Evolutionary conservation across 23 tunicate genomes (phyloP).

Genomic region (Clavelina lepadiformis): DNA sequence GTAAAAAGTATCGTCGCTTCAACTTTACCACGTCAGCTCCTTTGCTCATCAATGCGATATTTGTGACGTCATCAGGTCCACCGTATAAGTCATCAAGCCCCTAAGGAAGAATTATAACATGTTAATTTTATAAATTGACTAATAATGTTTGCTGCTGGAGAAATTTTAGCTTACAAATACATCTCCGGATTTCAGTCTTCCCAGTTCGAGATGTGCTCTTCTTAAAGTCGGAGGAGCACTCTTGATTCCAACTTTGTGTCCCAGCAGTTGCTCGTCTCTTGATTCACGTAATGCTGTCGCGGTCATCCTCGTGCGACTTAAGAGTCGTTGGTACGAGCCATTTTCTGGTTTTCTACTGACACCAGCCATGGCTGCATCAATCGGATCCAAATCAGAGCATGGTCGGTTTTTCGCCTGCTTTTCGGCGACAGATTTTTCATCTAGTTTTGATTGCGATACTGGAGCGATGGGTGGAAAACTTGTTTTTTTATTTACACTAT

Average conservation of each 20-base stretch:
- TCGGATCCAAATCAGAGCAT: background rate
- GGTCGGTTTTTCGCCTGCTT: too few species aligned
- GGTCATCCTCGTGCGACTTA: constrained; percentile 10
- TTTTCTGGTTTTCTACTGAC: background rate
- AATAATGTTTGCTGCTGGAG: too few species aligned
- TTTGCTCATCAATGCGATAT: constrained; percentile 48
- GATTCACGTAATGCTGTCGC: constrained; percentile 1
- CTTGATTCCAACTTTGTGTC: background rate
- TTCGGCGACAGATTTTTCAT: too few species aligned
- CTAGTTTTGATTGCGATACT: too few species aligned
- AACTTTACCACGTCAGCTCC: constrained; percentile 57
- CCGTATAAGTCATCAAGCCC: constrained; percentile 34
- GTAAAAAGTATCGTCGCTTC: constrained; percentile 40
- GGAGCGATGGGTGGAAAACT: too few species aligned
- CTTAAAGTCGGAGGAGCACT: constrained; percentile 27
- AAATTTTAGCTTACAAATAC: constrained; percentile 38
- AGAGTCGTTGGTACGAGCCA: background rate
- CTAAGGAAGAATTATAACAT: constrained; percentile 13
- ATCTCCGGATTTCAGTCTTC: constrained; percentile 52
- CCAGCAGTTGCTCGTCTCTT: background rate
- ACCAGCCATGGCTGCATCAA: constrained; percentile 24
- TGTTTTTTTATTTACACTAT: too few species aligned
- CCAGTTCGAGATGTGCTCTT: constrained; percentile 50
- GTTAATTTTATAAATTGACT: too few species aligned
- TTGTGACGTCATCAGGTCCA: constrained; percentile 30